Base-by-base conservation (phyloP, 2,888 invertebrate genomes). In the Tridacna crocea region DNA sequence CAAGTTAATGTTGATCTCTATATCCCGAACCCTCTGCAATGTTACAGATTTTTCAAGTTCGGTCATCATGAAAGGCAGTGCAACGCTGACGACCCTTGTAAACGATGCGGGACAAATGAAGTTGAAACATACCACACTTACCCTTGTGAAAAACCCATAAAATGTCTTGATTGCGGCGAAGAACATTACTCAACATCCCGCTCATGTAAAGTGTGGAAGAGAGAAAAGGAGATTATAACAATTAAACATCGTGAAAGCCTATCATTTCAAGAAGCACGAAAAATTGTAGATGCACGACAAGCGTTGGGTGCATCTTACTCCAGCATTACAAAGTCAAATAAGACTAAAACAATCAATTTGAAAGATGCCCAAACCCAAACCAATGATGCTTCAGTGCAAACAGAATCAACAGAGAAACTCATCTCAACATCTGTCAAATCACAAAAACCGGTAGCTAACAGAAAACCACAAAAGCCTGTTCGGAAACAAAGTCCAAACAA, bases 111-210 rank as follows among this genome's bases (percentile, higher is more conserved):
- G 36, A 8, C 8, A 4, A 36, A 2, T 36, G 36, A 4, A 36
- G 8, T 36, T 8, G n/a, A 36, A 2, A 36, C 36, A 36, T 36
- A 36, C 3, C 36, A 8, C 2, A 36, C 2, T n/a, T n/a, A 36
- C 36, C 2, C 8, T 4, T 36, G 36, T 8, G 8, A 2, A 2
- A 36, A 36, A 8, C 3, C 2, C 8, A 36, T 36, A 8, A 61
- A 75, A 46, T 75, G 75, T 75, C n/a, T 63, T 6, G 63, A 75
- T 24, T 75, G 63, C 24, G 46, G 46, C n/a, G 46, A 22, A 46
- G 46, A 75, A 46, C 75, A 75, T 46, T 24, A 13, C 8, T 27
- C 61, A 0, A 27, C n/a, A 15, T 63, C 75, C 12, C 61, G 47
- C 12, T 10, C 17, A 24, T 75, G 63, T 22, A 13, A 10, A 63